phyloP scores from a whole-genome alignment of 2,797 vertebrate species.

The Triplophysa yarkandensis region DNA sequence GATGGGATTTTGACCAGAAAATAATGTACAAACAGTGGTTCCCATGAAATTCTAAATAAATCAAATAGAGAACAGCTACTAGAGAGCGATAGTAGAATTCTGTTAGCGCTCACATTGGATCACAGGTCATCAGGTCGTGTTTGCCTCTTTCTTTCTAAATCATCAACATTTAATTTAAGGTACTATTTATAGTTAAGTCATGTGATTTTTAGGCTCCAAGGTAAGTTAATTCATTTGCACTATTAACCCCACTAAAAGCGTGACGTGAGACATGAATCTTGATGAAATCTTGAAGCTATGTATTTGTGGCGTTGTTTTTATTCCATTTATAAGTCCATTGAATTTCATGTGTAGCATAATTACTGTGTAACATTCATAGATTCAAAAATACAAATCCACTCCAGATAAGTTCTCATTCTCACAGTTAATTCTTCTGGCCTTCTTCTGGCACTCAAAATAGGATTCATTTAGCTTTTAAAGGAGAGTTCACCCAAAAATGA shows the following conservation, averaged over 20 bases:
- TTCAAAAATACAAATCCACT: too few species aligned
- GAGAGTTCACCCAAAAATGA: too few species aligned
- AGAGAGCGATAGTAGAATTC: constrained; percentile 28
- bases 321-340: not conserved
- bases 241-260: not conserved
- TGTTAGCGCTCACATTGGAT: too few species aligned
- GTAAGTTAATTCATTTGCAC: not conserved
- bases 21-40: not conserved
- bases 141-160: not conserved
- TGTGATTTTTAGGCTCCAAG: too few species aligned
- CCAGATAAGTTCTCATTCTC: not conserved
- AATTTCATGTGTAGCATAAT: not conserved
- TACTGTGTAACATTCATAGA: not conserved
- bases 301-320: not conserved
- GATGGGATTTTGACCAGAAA: not conserved
- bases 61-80: not conserved
- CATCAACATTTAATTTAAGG: not conserved
- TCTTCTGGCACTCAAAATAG: too few species aligned
- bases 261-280: not conserved
- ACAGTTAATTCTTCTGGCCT: too few species aligned
- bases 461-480: too few species aligned
- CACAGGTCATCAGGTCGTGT: too few species aligned
- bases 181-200: not conserved
- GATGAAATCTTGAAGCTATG: not conserved
- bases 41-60: too few species aligned